Conservation (phyloP, 2,797 vertebrate genomes). For the Anguilla marmorata region DNA sequence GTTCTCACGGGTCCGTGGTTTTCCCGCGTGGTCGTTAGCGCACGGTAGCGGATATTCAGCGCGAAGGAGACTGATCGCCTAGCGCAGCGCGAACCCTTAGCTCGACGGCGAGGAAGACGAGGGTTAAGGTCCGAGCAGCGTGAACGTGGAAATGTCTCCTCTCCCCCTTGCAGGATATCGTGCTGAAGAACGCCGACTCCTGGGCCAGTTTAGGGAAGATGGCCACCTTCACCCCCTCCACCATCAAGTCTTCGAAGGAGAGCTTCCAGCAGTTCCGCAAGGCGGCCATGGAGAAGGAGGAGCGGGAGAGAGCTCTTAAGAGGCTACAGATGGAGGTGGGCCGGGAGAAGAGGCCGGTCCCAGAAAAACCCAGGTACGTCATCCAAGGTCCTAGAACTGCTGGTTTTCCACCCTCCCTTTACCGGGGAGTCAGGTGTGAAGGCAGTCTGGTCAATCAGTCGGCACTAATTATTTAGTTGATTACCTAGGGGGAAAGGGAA, state of each 20-base stretch:
- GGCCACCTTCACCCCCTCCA: conserved; percentile 56
- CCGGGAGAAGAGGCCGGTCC: conserved; percentile 51
- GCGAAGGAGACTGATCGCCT: background rate
- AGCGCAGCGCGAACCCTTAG: background rate
- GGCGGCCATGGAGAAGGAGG: conserved; percentile 81
- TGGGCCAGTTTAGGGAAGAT: conserved; percentile 82
- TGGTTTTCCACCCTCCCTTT: background rate
- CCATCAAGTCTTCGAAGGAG: conserved; percentile 80
- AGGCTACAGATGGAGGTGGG: conserved; percentile 60
- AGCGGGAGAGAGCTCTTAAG: conserved; percentile 68
- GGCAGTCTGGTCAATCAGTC: background rate
- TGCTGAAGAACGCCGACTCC: conserved; percentile 77
- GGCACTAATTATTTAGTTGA: too few relatives aligned
- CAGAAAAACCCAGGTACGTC: conserved; percentile 71
- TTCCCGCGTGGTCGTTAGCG: conserved; percentile 6
- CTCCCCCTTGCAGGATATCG: conserved; percentile 71
- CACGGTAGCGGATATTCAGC: background rate
- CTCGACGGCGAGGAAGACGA: background rate
- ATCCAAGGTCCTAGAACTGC: background rate
- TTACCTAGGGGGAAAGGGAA: too few relatives aligned
- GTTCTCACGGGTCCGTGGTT: conserved; percentile 2
- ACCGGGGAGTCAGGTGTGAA: background rate
- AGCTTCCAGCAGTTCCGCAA: conserved; percentile 86
- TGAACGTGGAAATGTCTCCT: background rate
- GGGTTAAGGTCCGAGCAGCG: background rate